These are phyloP conservation scores for Chinchilla lanigera DNA, from an alignment of 2,113 vertebrate species.

Conservation along the genomic window DNA sequence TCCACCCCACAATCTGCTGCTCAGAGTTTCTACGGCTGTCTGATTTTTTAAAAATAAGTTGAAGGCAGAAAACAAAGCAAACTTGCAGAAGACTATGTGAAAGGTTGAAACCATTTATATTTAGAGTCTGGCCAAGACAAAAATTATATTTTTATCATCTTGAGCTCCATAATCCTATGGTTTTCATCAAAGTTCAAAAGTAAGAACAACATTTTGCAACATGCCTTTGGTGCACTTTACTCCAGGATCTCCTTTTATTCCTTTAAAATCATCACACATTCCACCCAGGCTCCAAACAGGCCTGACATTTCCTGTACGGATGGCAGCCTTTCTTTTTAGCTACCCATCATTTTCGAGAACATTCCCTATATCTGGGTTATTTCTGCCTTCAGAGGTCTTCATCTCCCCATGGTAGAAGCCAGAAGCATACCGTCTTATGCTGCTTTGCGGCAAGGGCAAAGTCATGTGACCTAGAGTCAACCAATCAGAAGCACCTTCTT, in stretches of 20 bases:
- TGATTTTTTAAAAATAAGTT: constrained; percentile 59
- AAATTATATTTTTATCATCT: not conserved
- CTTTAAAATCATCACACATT: not conserved
- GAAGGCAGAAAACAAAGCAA: constrained; percentile 46
- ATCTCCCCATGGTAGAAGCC: not conserved
- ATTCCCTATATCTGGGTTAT: not conserved
- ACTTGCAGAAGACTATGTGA: constrained; percentile 16
- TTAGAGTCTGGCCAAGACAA: constrained; percentile 37
- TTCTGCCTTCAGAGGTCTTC: not conserved
- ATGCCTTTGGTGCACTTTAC: not conserved
- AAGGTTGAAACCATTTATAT: constrained; percentile 7
- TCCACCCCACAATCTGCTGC: constrained; percentile 16
- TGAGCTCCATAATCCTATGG: not conserved
- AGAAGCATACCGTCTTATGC: not conserved
- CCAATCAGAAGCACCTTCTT: not conserved
- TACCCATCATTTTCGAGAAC: not conserved
- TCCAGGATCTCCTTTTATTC: not conserved
- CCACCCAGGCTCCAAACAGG: not conserved
- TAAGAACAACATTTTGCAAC: not conserved
- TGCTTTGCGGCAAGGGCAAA: not conserved
- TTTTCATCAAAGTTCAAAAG: constrained; percentile 54
- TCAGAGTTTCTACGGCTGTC: not conserved
- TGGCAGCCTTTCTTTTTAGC: not conserved
- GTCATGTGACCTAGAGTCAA: not conserved
- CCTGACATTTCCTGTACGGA: not conserved